Evolutionary conservation across 2,797 vertebrate genomes (phyloP).

Genomic region (Ptychobarbus kaznakovi): DNA sequence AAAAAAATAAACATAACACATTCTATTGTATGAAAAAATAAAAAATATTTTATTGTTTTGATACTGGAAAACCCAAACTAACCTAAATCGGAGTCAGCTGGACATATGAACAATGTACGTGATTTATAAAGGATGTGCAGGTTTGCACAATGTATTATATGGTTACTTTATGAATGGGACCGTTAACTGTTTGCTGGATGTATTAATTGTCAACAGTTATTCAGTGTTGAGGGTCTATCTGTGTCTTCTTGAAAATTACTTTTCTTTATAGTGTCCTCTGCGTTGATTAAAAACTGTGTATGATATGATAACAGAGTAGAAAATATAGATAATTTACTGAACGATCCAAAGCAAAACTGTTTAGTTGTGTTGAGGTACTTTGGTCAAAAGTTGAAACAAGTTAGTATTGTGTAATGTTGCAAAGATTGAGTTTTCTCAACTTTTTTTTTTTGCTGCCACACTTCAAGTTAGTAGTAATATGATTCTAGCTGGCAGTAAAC

Average conservation of each 20-base stretch:
- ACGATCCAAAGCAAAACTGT: neutral
- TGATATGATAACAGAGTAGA: neutral
- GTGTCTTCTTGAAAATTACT: neutral
- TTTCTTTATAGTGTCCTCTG: too few relatives aligned
- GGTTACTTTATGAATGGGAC: neutral
- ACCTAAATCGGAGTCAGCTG: neutral
- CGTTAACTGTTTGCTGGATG: neutral
- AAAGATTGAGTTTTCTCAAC: neutral
- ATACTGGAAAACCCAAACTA: neutral
- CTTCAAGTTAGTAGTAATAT: slow-evolving; percentile 64
- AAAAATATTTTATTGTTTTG: too few relatives aligned
- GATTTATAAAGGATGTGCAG: too few relatives aligned
- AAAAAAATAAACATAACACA: too few relatives aligned
- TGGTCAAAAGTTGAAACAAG: neutral
- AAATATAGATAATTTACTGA: neutral
- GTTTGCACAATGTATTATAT: neutral
- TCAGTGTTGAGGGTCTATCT: neutral
- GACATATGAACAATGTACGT: neutral
- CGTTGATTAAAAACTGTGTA: neutral
- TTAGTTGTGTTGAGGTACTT: neutral
- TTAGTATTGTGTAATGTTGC: neutral
- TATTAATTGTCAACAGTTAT: too few relatives aligned
- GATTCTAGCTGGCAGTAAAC: slow-evolving; percentile 72
- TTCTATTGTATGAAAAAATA: too few relatives aligned
- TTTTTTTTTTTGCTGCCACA: neutral